Conservation (phyloP, 2,888 invertebrate genomes). For the Drosophila putrida region DNA sequence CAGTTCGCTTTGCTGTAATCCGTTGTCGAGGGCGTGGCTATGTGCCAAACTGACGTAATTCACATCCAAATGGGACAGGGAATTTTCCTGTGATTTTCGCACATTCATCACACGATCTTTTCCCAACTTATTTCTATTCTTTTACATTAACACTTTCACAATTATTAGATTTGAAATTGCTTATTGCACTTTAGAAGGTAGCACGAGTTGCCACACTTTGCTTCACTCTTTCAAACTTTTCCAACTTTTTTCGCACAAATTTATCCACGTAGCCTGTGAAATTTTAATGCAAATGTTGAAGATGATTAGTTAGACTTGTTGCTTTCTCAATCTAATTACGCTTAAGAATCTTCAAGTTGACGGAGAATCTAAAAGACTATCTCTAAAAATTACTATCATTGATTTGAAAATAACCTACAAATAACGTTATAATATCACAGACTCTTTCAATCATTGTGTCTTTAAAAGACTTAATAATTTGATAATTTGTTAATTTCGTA, state of each 20-base stretch:
- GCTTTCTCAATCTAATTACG: background rate
- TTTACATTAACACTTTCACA: conserved; percentile 17
- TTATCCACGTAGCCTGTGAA: conserved; percentile 15
- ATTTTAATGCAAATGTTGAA: conserved; percentile 2
- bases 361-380: background rate
- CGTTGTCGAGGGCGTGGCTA: conserved; percentile 80
- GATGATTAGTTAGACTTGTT: background rate
- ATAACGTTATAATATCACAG: background rate
- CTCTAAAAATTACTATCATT: background rate
- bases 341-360: background rate
- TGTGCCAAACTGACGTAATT: conserved; percentile 65
- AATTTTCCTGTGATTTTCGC: conserved; percentile 83
- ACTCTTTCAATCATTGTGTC: background rate
- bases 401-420: background rate
- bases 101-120: conserved; percentile 82
- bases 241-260: background rate
- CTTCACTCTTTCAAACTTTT: conserved; percentile 15
- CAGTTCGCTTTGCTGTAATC: conserved; percentile 74
- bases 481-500: too few relatives aligned
- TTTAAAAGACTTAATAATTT: too few relatives aligned
- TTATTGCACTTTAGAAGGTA: background rate
- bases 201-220: conserved; percentile 17
- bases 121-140: conserved; percentile 21
- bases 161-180: conserved; percentile 5
- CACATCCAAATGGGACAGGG: conserved; percentile 84